Conservation (phyloP, 1,140 invertebrate species). For the Drosophila orosa region DNA sequence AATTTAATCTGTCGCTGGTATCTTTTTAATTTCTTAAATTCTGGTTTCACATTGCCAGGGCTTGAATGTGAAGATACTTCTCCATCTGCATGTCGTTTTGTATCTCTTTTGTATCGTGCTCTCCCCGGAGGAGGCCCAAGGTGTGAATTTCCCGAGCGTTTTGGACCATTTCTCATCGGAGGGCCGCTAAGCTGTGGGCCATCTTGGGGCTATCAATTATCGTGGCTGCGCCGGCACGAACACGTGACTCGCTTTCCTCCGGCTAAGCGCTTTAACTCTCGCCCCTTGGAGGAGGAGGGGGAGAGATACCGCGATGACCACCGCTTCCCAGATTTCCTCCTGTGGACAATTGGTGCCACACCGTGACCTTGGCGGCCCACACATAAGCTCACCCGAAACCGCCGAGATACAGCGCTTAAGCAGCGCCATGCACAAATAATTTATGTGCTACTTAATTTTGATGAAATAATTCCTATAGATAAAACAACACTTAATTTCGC, state of each 20-base stretch:
- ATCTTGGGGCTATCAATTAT: slow-evolving; percentile 63
- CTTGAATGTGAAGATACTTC: neutral
- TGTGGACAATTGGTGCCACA: slow-evolving; percentile 45
- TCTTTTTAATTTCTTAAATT: neutral
- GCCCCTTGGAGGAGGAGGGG: neutral
- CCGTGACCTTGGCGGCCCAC: slow-evolving; percentile 42
- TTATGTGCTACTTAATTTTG: slow-evolving; percentile 80
- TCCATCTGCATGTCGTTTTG: slow-evolving; percentile 2
- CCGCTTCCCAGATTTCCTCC: slow-evolving; percentile 21
- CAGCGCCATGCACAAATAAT: slow-evolving; percentile 58
- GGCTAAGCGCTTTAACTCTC: slow-evolving; percentile 29
- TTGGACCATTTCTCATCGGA: slow-evolving; percentile 51
- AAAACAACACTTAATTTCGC: slow-evolving; percentile 80
- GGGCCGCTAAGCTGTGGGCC: slow-evolving; percentile 44
- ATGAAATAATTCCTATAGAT: slow-evolving; percentile 78
- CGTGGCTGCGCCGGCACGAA: slow-evolving; percentile 33
- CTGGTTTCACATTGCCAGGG: neutral
- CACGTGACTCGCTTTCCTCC: slow-evolving; percentile 45
- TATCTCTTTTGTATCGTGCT: slow-evolving; percentile 7
- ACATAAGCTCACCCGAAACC: slow-evolving; percentile 8
- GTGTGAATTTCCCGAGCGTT: slow-evolving; percentile 38
- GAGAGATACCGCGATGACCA: slow-evolving; percentile 2
- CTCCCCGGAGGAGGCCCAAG: slow-evolving; percentile 1
- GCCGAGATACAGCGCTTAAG: slow-evolving; percentile 14
- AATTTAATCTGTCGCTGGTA: neutral